phyloP scores from a whole-genome alignment of 2,113 vertebrate species.

The Sorex fumeus region DNA sequence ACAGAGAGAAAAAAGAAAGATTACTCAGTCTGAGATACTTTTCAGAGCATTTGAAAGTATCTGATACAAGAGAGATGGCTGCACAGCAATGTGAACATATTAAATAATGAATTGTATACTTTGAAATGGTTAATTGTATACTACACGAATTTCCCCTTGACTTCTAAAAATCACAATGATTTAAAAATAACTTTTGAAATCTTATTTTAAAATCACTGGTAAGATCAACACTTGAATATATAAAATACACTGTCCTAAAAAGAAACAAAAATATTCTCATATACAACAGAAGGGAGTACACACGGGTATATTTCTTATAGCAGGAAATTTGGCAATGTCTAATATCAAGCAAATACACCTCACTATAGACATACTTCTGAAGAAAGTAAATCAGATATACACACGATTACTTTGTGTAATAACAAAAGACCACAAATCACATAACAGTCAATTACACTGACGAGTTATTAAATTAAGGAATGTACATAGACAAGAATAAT shows the following conservation, averaged over 20 bases:
- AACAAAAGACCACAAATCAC: conserved; percentile 12
- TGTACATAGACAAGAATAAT: background rate
- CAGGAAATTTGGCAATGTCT: background rate
- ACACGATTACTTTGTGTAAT: background rate
- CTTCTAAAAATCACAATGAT: background rate
- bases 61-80: background rate
- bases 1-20: background rate
- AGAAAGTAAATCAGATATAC: background rate
- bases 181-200: no score
- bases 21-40: background rate
- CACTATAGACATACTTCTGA: background rate
- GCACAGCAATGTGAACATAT: background rate
- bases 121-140: conserved; percentile 25
- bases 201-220: conserved; percentile 50
- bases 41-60: background rate
- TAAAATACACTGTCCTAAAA: background rate
- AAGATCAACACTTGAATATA: background rate
- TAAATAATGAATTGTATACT: conserved; percentile 38
- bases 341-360: background rate
- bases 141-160: conserved; percentile 20
- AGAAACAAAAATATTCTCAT: background rate
- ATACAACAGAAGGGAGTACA: background rate
- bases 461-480: background rate
- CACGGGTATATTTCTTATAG: background rate
- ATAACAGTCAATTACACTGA: background rate